Base-by-base conservation (phyloP, 2,797 vertebrate species). In the Linurgus olivaceus region DNA sequence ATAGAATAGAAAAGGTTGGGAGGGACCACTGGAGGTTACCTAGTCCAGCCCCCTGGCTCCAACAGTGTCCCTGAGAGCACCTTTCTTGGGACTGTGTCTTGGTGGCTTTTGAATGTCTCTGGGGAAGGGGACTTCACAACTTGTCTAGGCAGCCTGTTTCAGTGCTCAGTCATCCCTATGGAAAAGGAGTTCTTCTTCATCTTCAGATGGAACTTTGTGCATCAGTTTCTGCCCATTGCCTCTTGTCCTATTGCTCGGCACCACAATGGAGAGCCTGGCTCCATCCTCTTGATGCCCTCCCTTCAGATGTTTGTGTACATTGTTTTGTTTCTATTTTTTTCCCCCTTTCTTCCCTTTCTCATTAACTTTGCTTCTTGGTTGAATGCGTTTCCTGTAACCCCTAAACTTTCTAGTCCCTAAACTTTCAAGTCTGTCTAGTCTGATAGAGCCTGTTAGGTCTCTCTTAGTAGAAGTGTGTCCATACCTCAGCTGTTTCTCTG, bases 201-300 rank as follows among this genome's bases (percentile, higher is more conserved):
- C 18, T 52, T 77, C 16, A 14, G 13, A 11, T 81, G 35, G 35
- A 81, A 20, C 40, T 61, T 81, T 12, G 31, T 68, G 48, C 13
- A 17, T 74, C 26, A 10, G 2, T 42, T 74, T 48, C 70, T 52
- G 10, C 26, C 26, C 4, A 0, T n/a, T 61, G 35, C 31, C 21
- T 68, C 47, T 54, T 74, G 47, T 81, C 54, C 40, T 59, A 2
- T 35, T 74, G 26, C 31, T 74, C 0, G 0, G 21, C 40, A 24
- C 26, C 17, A 24, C 1, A 0, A 2, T 8, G 10, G 48, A 40
- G 58, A 45, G 29, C 21, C 25, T 65, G 21, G 13, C 5, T 35
- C 12, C 13, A 15, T 59, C 13, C 13, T 65, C 13, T 70, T 57
- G 42, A 26, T 35, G 29, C 8, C 8, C 3, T 57, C 14, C 14